Evolutionary conservation across 2,113 vertebrate genomes (phyloP), one percentile per base, ranked within the genome.

Genomic region (Tenebrosternarchus preto): DNA sequence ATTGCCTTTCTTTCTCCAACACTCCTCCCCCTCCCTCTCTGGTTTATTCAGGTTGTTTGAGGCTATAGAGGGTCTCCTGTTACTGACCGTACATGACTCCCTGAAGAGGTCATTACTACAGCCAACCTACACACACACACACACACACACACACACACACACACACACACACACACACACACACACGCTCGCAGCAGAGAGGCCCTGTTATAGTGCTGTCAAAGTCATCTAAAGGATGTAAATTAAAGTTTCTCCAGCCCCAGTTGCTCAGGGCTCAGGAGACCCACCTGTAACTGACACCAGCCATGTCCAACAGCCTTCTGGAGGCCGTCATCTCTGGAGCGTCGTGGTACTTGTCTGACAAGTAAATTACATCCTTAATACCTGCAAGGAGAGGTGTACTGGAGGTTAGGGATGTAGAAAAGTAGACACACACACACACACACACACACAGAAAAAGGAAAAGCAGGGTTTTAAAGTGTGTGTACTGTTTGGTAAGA

Each of bases 291-390:
- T 88, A 96, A 1, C 88, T 73, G 78, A 98, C 61, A 24, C 94
- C 90, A 7, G 95, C 94, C 93, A 99, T 90, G 77, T 89, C 80
- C 81, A 98, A 95, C 91, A 98, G 85, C 33, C 89, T 90, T 67
- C 95, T 91, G 7, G 98, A 96, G 19, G 97, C 96, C 0, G 86
- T 93, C 89, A 96, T 95, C 91, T 95, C 95, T 0, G 85, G 89
- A 0, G 82, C 90, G 83, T 95, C 91, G 0, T 96, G 96, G 79
- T 98, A 98, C 79, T 99, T 99, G 88, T 99, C 97, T 6, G 97
- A 99, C 87, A 97, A 92, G 91, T 93, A 99, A 85, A 98, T 92
- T 50, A 98, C 95, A 79, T 97, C 95, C 82, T 92, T 96, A 83
- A 98, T 95, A 85, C 98, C 98, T 99, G 88, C n/a, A 86, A 82